Conservation (phyloP, 2,113 vertebrate genomes). For the Corvus moneduloides region DNA sequence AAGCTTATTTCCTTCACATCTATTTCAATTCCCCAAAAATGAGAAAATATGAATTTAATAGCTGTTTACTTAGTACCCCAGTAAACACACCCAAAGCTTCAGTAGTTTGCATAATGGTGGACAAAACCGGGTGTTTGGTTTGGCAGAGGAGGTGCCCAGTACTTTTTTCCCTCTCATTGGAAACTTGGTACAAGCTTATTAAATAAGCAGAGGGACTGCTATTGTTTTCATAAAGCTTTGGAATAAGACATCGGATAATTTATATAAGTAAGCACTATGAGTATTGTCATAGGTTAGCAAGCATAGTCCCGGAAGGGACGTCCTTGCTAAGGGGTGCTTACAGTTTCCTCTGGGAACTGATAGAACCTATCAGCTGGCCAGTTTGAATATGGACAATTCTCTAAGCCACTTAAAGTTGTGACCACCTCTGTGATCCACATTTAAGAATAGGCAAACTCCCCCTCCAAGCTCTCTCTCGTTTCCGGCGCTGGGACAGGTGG, state of each 20-base stretch:
- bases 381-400: too few species aligned
- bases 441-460: too few species aligned
- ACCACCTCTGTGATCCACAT: too few species aligned
- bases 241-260: background rate
- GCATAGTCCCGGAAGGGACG: too few species aligned
- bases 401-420: too few species aligned
- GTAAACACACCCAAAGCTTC: background rate
- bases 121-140: background rate
- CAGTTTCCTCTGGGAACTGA: too few species aligned
- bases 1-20: background rate
- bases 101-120: background rate
- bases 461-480: too few species aligned
- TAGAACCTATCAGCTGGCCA: too few species aligned
- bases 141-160: background rate
- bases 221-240: background rate
- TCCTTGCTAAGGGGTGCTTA: too few species aligned
- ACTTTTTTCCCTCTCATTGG: background rate
- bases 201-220: background rate
- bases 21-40: background rate
- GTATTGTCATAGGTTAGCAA: too few species aligned
- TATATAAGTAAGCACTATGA: background rate
- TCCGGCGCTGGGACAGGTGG: too few species aligned
- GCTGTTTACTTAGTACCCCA: background rate
- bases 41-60: background rate
- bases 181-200: background rate